phyloP scores from a whole-genome alignment of 2,888 invertebrate genomes.

The Meiosimyza decipiens region DNA sequence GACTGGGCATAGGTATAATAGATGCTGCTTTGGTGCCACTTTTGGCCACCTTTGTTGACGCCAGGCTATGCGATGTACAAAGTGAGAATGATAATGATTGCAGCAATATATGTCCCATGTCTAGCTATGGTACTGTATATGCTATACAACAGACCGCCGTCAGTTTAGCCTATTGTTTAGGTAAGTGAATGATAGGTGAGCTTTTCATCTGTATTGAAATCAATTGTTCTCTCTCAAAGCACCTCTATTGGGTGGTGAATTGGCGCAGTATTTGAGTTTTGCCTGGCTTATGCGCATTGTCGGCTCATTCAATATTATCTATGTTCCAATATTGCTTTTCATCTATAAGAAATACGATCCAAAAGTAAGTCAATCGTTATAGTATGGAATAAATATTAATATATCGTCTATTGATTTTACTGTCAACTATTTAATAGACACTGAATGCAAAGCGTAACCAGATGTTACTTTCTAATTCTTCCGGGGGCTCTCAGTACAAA shows the following conservation, averaged over 20 bases:
- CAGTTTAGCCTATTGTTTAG: conserved; percentile 82
- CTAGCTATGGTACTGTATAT: conserved; percentile 83
- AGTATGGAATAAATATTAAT: background rate
- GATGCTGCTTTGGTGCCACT: conserved; percentile 85
- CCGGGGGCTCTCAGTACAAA: conserved; percentile 60
- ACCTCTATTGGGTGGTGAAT: conserved; percentile 79
- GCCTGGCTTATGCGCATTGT: conserved; percentile 79
- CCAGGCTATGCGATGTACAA: conserved; percentile 60
- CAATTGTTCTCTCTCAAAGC: conserved; percentile 67
- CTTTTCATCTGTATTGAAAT: background rate
- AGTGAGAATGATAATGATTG: conserved; percentile 31
- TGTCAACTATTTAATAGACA: conserved; percentile 43
- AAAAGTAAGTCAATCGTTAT: conserved; percentile 50
- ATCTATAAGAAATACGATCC: conserved; percentile 62
- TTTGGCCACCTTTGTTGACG: conserved; percentile 78
- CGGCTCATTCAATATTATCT: conserved; percentile 76
- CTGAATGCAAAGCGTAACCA: conserved; percentile 59
- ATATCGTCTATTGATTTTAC: background rate
- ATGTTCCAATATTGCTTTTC: conserved; percentile 73
- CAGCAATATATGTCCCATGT: conserved; percentile 54
- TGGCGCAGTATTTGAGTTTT: conserved; percentile 78
- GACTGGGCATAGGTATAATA: conserved; percentile 81
- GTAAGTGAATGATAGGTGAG: conserved; percentile 62
- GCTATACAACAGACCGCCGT: conserved; percentile 86
- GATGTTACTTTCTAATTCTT: conserved; percentile 56